These are phyloP conservation scores for Rotaria magnacalcarata DNA, from an alignment of 2,888 invertebrate genomes.

Conservation along the genomic window DNA sequence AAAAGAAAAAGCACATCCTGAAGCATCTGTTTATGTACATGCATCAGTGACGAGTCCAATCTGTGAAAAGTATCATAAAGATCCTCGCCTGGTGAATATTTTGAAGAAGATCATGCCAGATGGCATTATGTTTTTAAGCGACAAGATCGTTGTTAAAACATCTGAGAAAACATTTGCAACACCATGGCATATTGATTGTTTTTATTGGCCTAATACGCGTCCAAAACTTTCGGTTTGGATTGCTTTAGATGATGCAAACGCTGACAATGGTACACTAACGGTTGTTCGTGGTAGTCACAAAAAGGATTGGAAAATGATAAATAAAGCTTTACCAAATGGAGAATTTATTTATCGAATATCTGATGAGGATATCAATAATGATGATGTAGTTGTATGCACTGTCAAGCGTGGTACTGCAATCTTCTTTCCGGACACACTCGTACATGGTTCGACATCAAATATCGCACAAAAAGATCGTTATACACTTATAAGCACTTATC, in stretches of 20 bases:
- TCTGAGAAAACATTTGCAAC: not conserved
- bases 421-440: not conserved
- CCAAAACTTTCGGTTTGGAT: not conserved
- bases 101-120: not conserved
- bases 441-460: not conserved
- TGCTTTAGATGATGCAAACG: not conserved
- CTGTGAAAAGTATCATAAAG: not conserved
- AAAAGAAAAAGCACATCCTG: not conserved
- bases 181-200: not conserved
- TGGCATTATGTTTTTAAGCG: conserved; percentile 4
- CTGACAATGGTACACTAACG: not conserved
- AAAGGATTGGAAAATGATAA: not conserved
- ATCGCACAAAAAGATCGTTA: not conserved
- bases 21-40: not conserved
- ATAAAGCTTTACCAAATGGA: not conserved
- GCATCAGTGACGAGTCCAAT: not conserved
- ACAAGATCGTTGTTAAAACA: not conserved
- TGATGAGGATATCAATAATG: not conserved
- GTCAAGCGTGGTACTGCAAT: not conserved
- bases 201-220: not conserved
- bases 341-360: not conserved
- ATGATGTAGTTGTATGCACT: not conserved
- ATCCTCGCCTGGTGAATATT: not conserved
- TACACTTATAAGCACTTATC: not conserved
- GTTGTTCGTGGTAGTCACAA: not conserved